These are phyloP conservation scores for Coregonus sp. DNA, from an alignment of 2,797 vertebrate species.

Conservation along the genomic window DNA sequence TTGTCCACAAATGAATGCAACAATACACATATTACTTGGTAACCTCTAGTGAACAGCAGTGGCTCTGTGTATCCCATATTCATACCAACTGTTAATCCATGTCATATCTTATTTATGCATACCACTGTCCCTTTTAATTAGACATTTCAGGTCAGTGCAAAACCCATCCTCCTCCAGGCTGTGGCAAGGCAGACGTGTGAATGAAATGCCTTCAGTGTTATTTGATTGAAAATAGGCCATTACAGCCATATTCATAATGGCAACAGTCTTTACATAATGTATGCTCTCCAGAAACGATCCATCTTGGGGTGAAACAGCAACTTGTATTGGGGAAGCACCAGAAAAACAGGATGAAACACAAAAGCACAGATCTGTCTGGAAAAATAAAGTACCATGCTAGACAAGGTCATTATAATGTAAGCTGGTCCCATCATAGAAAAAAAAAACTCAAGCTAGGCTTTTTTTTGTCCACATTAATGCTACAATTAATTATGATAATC, in stretches of 20 bases:
- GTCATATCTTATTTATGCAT: conserved; percentile 64
- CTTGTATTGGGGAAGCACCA: conserved; percentile 27
- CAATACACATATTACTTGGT: conserved; percentile 23
- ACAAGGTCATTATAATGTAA: conserved; percentile 55
- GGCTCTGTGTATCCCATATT: conserved; percentile 41
- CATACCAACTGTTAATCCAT: conserved; percentile 60
- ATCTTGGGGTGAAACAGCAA: conserved; percentile 45
- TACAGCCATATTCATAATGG: conserved; percentile 57
- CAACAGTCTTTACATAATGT: conserved; percentile 47
- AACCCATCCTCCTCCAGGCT: conserved; percentile 55
- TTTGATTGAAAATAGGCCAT: conserved; percentile 67
- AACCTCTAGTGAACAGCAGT: conserved; percentile 22
- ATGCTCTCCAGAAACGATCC: conserved; percentile 48
- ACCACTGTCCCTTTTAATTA: conserved; percentile 72
- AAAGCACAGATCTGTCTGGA: conserved; percentile 39
- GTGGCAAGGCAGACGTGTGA: conserved; percentile 58
- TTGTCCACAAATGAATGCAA: conserved; percentile 26
- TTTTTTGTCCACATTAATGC: conserved; percentile 41
- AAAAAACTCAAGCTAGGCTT: conserved; percentile 42
- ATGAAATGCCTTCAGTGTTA: conserved; percentile 62
- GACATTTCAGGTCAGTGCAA: conserved; percentile 63
- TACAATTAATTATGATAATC: conserved; percentile 60
- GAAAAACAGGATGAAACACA: conserved; percentile 45
- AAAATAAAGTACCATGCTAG: conserved; percentile 40
- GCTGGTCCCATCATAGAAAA: conserved; percentile 50